phyloP scores from a whole-genome alignment of 2,888 invertebrate genomes.

The Nematopogon swammerdamellus region DNA sequence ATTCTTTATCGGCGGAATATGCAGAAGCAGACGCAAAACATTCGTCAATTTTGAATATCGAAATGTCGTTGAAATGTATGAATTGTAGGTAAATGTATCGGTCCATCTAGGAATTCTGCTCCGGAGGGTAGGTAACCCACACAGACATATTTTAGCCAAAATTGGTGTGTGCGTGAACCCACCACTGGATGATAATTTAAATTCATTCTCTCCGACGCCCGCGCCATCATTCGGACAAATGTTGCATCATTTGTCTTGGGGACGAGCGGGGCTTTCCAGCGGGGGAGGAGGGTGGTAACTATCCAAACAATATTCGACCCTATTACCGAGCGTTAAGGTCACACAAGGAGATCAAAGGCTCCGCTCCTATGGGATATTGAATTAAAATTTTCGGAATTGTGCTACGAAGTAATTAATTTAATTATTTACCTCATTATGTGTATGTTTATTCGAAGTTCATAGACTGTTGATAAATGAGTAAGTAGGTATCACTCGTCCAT shows the following conservation, averaged over 20 bases:
- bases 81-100: no score
- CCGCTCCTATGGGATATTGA: conserved; percentile 33
- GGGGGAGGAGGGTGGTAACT: conserved; percentile 25
- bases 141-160: conserved; percentile 37
- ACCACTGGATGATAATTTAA: conserved; percentile 60
- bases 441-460: conserved; percentile 38
- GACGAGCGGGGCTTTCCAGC: conserved; percentile 14
- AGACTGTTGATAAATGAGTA: conserved; percentile 22
- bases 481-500: conserved; percentile 10
- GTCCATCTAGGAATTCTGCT: no score
- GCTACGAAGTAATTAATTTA: conserved; percentile 48
- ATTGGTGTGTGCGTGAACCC: conserved; percentile 37
- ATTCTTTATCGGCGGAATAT: no score
- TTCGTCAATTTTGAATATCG: no score
- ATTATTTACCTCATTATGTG: conserved; percentile 43
- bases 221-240: conserved; percentile 61
- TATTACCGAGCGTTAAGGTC: conserved; percentile 13
- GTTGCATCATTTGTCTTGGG: conserved; percentile 55
- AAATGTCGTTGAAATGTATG: no score
- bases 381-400: conserved; percentile 51
- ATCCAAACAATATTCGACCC: conserved; percentile 20
- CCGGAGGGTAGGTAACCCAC: conserved; percentile 20
- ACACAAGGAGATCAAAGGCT: neutral
- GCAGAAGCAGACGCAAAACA: no score
- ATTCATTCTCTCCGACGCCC: conserved; percentile 59